Evolutionary conservation across 2,113 vertebrate species (phyloP), one percentile per base, ranked within the genome.

Genomic region (Proteles cristata): DNA sequence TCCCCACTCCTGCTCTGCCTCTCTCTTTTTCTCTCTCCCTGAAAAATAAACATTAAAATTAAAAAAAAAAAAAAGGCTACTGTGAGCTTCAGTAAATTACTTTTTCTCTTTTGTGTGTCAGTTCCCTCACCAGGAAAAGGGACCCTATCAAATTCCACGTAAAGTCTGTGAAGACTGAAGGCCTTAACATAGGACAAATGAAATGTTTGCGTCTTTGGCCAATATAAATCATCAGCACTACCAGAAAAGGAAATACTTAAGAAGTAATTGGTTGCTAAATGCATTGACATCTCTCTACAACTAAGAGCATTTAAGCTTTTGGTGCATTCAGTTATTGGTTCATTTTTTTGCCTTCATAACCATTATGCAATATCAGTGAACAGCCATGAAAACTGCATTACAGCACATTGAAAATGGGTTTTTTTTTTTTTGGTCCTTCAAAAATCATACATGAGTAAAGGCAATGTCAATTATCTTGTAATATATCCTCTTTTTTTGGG

Each of bases 221-320:
- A 95, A 73, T 68, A 63, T 39, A 58, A 90, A 66, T 73, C 14
- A 74, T 65, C 26, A 93, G 8, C 11, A 19, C 48, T 76, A 71
- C 65, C 26, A 65, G 28, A 61, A 93, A 80, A 77, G 63, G 11
- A 96, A 83, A 80, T 71, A 79, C 31, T 66, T 95, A 73, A 86
- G 14, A 65, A 96, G 58, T 31, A 83, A 45, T 23, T 74, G 53
- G 2, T 31, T 76, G 28, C 55, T 77, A 17, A 43, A 97, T 35
- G 63, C 79, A 84, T 16, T 80, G 5, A 53, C 23, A 25, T 12
- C 35, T 16, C 5, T 50, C 4, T 19, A 74, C 16, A 61, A 63
- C 5, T n/a, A 26, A 88, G 8, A 77, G 7, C 73, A 55, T 15
- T 28, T 55, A 82, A 43, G 31, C 4, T 28, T 92, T 48, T 33